phyloP scores from a whole-genome alignment of 2,113 vertebrate genomes.

The Probosciger aterrimus region DNA sequence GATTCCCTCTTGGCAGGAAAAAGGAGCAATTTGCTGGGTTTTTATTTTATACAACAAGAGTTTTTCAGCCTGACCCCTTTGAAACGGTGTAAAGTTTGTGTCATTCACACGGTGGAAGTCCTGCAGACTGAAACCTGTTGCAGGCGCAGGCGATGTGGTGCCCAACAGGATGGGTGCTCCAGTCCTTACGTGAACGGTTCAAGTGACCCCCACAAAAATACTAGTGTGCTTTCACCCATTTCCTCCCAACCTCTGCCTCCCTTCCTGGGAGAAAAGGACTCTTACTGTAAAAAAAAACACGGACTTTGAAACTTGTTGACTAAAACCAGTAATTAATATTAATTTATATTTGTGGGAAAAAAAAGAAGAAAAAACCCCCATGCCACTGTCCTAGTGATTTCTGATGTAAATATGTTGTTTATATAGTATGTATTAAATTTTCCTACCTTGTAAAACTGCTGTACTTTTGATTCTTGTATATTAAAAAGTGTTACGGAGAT shows the following conservation, averaged over 20 bases:
- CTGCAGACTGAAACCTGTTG: conserved; percentile 50
- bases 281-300: conserved; percentile 71
- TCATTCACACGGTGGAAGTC: neutral
- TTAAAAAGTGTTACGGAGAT: conserved; percentile 74
- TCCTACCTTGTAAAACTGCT: conserved; percentile 90
- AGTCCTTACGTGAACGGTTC: neutral
- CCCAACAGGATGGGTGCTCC: neutral
- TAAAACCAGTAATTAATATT: conserved; percentile 85
- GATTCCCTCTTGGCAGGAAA: neutral
- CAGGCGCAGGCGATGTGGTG: neutral
- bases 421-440: conserved; percentile 99
- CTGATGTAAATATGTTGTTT: conserved; percentile 97
- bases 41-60: neutral
- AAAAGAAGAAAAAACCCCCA: neutral
- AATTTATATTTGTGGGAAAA: conserved; percentile 97
- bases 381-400: conserved; percentile 91
- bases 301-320: conserved; percentile 79
- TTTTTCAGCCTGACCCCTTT: neutral
- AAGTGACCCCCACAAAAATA: conserved; percentile 52
- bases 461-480: conserved; percentile 79
- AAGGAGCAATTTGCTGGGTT: neutral
- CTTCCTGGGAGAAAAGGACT: conserved; percentile 54
- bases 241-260: conserved; percentile 24
- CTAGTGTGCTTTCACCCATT: conserved; percentile 42
- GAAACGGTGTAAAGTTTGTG: neutral